Evolutionary conservation across 2,888 invertebrate genomes (phyloP).

Genomic region (Minunthozetes semirufus): DNA sequence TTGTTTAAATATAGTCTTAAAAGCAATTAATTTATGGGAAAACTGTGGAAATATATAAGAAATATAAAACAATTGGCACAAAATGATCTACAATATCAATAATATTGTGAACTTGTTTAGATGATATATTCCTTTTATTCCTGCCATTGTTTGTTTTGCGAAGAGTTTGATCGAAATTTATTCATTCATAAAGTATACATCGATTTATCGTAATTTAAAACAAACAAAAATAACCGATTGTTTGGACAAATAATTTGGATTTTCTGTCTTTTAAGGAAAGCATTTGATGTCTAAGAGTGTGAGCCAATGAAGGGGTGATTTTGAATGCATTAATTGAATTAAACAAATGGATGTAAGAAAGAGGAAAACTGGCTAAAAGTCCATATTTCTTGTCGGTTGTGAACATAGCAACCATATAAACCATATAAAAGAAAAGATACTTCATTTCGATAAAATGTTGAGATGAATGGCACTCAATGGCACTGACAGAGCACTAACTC

Average conservation of each 20-base stretch:
- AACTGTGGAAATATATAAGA: not conserved
- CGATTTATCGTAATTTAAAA: not conserved
- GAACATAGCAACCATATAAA: slow-evolving; percentile 29
- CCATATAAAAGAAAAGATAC: slow-evolving; percentile 17
- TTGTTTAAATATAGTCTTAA: not conserved
- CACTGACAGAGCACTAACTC: not conserved
- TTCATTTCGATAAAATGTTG: slow-evolving; percentile 24
- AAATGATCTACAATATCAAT: too few species aligned
- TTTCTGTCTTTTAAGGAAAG: not conserved
- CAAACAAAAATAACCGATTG: not conserved
- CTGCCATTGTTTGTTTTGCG: not conserved
- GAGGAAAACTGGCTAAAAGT: not conserved
- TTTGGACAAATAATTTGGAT: not conserved
- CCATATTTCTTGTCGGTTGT: slow-evolving; percentile 16
- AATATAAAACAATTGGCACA: not conserved
- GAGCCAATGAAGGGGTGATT: not conserved
- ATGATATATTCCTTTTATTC: not conserved
- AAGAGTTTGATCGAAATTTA: slow-evolving; percentile 13
- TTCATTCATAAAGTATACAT: slow-evolving; percentile 28
- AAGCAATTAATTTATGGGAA: not conserved
- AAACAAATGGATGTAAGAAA: not conserved
- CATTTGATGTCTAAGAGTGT: not conserved
- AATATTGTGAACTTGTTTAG: too few species aligned
- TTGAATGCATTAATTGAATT: not conserved
- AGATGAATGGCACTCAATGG: slow-evolving; percentile 11